Evolutionary conservation across 2,113 vertebrate genomes (phyloP).

Genomic region (Pyrgilauda ruficollis): DNA sequence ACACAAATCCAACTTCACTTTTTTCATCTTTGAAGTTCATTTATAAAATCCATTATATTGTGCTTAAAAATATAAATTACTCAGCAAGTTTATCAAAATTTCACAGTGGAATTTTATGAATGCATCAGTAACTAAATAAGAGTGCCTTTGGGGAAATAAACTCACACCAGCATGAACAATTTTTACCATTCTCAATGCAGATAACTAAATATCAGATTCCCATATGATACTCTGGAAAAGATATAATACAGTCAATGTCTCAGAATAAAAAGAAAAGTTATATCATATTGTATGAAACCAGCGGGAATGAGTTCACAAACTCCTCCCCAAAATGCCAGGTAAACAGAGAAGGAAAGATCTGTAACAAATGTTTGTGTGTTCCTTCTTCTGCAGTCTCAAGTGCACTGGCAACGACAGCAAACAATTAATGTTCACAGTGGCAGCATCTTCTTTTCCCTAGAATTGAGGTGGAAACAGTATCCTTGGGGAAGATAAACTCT

Average conservation of each 20-base stretch:
- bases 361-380: neutral
- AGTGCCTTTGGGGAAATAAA: neutral
- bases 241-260: neutral
- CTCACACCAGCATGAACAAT: neutral
- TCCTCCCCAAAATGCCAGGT: neutral
- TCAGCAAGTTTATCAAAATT: neutral
- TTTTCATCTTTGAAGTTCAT: neutral
- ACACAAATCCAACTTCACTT: neutral
- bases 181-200: neutral
- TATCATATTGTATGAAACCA: neutral
- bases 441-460: neutral
- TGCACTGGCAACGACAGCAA: neutral
- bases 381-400: neutral
- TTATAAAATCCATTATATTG: neutral
- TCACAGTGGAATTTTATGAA: neutral
- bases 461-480: neutral
- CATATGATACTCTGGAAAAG: neutral
- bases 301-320: neutral
- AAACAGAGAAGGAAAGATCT: neutral
- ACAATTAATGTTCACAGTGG: neutral
- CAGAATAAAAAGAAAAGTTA: neutral
- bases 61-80: constrained; percentile 4
- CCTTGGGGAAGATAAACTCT: neutral
- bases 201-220: neutral
- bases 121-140: neutral